Base-by-base conservation (phyloP, 2,888 invertebrate genomes). In the Drosophila mulleri region DNA sequence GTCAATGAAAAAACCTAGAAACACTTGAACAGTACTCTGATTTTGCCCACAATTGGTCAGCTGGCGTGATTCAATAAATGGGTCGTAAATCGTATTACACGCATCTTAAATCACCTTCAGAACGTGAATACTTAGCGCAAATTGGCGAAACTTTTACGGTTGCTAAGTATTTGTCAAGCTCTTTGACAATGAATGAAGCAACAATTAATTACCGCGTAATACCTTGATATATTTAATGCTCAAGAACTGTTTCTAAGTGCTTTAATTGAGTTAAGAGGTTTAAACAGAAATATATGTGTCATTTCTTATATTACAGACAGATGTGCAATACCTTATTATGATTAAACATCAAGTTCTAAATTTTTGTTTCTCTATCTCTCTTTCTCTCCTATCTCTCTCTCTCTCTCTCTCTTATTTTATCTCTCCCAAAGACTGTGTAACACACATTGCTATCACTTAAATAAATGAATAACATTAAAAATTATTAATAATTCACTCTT, bases 61-160 rank as follows among this genome's bases (percentile, higher is more conserved):
- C 29, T 48, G 48, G n/a, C 50, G 32, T 50, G 50, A 50, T 50
- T 50, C 50, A 50, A 14, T n/a, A 18, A 50, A 14, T 32, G 12
- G 14, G 3, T 32, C 1, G 6, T 12, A 32, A 50, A 50, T 50
- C 50, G 32, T 18, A 18, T 50, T 50, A 50, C 50, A 32, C 18
- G 32, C 50, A 50, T 32, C 50, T 50, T 32, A 32, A 50, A 18
- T 18, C 48, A 32, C 12, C 18, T 20, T 18, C 50, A 18, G 18
- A 50, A 11, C 18, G 32, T 32, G 50, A 32, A 50, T 50, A 18
- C 18, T 50, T 18, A 18, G 12, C 8, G 8, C 12, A 14, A 50
- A 18, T 18, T 32, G 29, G 0, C 6, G 18, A 50, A 18, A 32
- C 50, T 32, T 50, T 50, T 32, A 32, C 18, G 14, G 18, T 1